phyloP scores from a whole-genome alignment of 92 coral and sea anemone genomes.

The Paragorgia papillata region DNA sequence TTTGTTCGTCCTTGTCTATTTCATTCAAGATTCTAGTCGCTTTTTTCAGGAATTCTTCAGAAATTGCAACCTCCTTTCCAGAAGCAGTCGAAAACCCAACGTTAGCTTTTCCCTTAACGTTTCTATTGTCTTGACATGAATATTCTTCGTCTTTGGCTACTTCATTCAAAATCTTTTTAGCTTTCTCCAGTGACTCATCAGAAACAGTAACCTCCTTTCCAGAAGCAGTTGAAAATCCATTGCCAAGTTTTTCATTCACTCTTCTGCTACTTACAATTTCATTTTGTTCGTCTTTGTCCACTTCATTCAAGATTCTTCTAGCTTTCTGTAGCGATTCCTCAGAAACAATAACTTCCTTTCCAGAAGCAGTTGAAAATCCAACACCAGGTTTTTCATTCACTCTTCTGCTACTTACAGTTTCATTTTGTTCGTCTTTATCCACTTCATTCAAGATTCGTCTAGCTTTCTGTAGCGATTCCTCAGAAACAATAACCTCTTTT shows the following conservation, averaged over 20 bases:
- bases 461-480: slow-evolving; percentile 44
- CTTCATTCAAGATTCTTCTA: slow-evolving; percentile 2
- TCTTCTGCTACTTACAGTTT: background rate
- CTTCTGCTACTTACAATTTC: background rate
- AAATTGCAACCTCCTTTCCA: slow-evolving; percentile 42
- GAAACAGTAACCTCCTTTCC: slow-evolving; percentile 34
- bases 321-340: slow-evolving; percentile 54
- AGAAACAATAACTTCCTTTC: slow-evolving; percentile 54
- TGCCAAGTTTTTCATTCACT: background rate
- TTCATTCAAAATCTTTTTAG: background rate
- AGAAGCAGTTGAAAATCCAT: slow-evolving; percentile 41
- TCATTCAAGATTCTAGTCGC: slow-evolving; percentile 33
- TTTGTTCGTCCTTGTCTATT: slow-evolving; percentile 5
- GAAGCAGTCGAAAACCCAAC: slow-evolving; percentile 34
- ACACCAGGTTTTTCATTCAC: background rate
- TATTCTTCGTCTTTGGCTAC: background rate
- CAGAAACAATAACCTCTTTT: slow-evolving; percentile 26
- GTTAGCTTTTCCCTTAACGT: background rate
- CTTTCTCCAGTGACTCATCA: slow-evolving; percentile 25
- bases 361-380: slow-evolving; percentile 50
- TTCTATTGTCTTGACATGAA: background rate
- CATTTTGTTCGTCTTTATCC: background rate
- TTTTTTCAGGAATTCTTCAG: slow-evolving; percentile 51
- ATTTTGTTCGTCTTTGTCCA: background rate
- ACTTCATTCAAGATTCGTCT: slow-evolving; percentile 11